Base-by-base conservation (phyloP, 2,797 vertebrate genomes). In the Urophycis tenuis region DNA sequence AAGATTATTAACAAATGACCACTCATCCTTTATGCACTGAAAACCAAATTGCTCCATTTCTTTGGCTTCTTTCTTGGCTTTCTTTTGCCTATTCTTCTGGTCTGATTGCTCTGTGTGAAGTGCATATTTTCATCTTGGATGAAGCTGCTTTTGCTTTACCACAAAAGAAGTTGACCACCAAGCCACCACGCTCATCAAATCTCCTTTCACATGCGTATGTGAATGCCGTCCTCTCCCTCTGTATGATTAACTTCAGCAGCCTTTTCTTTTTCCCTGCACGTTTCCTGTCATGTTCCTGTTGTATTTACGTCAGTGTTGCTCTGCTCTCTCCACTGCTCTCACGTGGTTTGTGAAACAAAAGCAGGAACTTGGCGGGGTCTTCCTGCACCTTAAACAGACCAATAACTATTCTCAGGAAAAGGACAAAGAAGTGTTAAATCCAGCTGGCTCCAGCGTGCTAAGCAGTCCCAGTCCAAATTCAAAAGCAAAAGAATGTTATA, bases 391-490 rank as follows among this genome's bases (percentile, higher is more conserved):
- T 84, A 41, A 80, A 75, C 84, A 80, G 87, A 85, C 84, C 84
- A 78, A 84, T 81, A 86, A 85, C 88, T 88, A 84, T 88, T 91
- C 80, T 77, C 78, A 87, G 82, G 86, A 60, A 81, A 82, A 84
- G 86, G 86, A 86, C 82, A 87, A 86, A 90, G 88, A 82, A 85
- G 79, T 75, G 75, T 87, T 80, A 74, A 76, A 80, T 80, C 87
- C 89, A 90, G 89, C 87, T 92, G 90, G 88, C 86, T 79, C 77
- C 80, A 80, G 82, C 88, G 86, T 77, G 77, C 74, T 77, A 71
- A 71, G 60, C 60, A 67, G 60, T 6, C 9, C 53, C 53, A 49
- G 7, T 60, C 53, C 6, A 60, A 60, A 67, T n/a, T 30, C 10
- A 67, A 67, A 25, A 25, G 53, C 53, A 9, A 67, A 67, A 64